Evolutionary conservation across 2,113 vertebrate species (phyloP), one percentile per base, ranked within the genome.

Genomic region (Catharus fuscescens): DNA sequence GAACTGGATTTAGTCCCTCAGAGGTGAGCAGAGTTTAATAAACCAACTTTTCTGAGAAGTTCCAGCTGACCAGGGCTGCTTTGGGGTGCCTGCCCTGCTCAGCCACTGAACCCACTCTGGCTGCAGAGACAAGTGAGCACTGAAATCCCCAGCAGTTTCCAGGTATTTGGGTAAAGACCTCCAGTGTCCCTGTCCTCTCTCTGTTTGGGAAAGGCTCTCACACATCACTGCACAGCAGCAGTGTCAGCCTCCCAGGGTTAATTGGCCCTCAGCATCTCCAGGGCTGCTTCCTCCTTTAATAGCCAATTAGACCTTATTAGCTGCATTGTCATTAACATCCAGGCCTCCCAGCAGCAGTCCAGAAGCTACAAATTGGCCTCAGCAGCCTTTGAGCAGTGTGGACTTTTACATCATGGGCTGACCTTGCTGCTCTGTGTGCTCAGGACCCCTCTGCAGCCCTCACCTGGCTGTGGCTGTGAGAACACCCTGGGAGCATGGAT

Each of bases 231-330:
- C 89, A 31, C 89, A 95, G 93, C 50, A 66, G 84, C 23, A 12
- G 48, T 53, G 88, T 52, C 83, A 56, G 0, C 4, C 86, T 91
- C 92, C 88, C 71, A n/a, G 96, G 95, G 96, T 96, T 98, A 97
- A 97, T 97, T 96, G 97, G 93, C 86, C 93, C 70, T 91, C 93
- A 80, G 85, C 96, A 93, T 95, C 95, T 82, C 95, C 48, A 61
- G 95, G 96, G 56, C 92, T 7, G 24, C 94, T 95, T 96, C 96
- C 78, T 92, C 85, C 83, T 96, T 95, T 97, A 97, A 97, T 92
- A 97, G 97, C 82, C 97, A 97, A 97, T 98, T 97, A 97, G 95
- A 77, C 94, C 95, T 97, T 97, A 95, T 98, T 98, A 97, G 96
- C 87, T 53, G 79, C 53, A 2, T 92, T 95, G 95, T 96, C 97